These are phyloP conservation scores for Myopa testacea DNA, from an alignment of 2,888 invertebrate species.

Conservation along the genomic window DNA sequence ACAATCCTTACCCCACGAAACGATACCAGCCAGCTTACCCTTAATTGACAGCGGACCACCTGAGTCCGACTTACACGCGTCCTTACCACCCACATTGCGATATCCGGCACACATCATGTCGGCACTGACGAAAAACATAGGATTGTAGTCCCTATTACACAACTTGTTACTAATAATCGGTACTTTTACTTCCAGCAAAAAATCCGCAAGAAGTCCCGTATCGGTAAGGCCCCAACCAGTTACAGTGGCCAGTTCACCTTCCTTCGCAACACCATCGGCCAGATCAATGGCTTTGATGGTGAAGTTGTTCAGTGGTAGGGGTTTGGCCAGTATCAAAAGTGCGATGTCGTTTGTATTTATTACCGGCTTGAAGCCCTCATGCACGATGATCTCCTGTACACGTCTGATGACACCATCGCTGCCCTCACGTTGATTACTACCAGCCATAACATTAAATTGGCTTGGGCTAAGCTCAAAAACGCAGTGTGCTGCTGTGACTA, in stretches of 20 bases:
- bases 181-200: conserved; percentile 53
- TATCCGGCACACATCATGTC: conserved; percentile 56
- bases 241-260: conserved; percentile 47
- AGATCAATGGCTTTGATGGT: conserved; percentile 51
- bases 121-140: neutral
- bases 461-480: conserved; percentile 48
- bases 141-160: conserved; percentile 52
- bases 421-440: conserved; percentile 68
- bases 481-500: conserved; percentile 49
- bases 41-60: conserved; percentile 59
- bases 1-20: conserved; percentile 61
- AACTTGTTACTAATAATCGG: conserved; percentile 54
- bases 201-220: too few relatives aligned
- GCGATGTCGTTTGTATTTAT: conserved; percentile 71
- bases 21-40: conserved; percentile 55
- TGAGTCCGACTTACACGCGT: conserved; percentile 59
- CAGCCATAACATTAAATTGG: conserved; percentile 69
- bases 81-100: conserved; percentile 46
- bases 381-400: conserved; percentile 69
- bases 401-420: conserved; percentile 70
- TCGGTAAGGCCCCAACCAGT: too few relatives aligned
- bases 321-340: conserved; percentile 45
- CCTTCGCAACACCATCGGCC: conserved; percentile 45
- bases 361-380: conserved; percentile 70
- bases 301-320: conserved; percentile 49